Conservation (phyloP, 2,888 invertebrate genomes). For the Pogonocherus hispidulus region DNA sequence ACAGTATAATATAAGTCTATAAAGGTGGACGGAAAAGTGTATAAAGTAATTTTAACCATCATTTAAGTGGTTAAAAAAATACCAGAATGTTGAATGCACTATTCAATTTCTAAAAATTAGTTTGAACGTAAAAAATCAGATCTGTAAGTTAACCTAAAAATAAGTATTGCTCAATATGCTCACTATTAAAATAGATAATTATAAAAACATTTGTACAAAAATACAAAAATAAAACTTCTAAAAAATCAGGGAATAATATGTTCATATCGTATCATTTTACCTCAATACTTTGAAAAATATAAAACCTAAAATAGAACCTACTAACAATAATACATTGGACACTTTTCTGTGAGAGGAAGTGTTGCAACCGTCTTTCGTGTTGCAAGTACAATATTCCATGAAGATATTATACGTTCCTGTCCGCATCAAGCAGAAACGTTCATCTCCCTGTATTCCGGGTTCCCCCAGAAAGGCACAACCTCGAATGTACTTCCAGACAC, state of each 20-base stretch:
- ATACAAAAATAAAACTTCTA: conserved; percentile 25
- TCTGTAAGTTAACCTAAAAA: not conserved
- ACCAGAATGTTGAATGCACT: too few species aligned
- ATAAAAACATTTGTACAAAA: conserved; percentile 26
- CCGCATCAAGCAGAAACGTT: conserved; percentile 90
- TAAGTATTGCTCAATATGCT: conserved; percentile 1
- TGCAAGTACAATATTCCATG: conserved; percentile 94
- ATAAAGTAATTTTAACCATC: too few species aligned
- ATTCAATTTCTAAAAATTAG: too few species aligned
- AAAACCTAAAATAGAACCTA: conserved; percentile 32
- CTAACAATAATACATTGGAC: conserved; percentile 42
- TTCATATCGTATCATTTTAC: conserved; percentile 17
- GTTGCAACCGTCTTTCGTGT: conserved; percentile 94
- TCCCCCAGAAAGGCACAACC: conserved; percentile 93
- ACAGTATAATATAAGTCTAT: not conserved
- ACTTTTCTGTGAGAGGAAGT: conserved; percentile 58
- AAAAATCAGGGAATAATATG: too few species aligned
- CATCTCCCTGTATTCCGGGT: conserved; percentile 90
- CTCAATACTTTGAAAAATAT: conserved; percentile 32
- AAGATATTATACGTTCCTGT: conserved; percentile 95
- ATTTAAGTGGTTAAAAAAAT: not conserved
- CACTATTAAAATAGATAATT: not conserved
- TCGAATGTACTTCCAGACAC: conserved; percentile 90
- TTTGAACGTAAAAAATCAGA: conserved; percentile 6
- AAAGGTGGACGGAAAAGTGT: not conserved